These are phyloP conservation scores for Nyctibius bracteatus DNA, from an alignment of 2,113 vertebrate genomes.

Conservation along the genomic window DNA sequence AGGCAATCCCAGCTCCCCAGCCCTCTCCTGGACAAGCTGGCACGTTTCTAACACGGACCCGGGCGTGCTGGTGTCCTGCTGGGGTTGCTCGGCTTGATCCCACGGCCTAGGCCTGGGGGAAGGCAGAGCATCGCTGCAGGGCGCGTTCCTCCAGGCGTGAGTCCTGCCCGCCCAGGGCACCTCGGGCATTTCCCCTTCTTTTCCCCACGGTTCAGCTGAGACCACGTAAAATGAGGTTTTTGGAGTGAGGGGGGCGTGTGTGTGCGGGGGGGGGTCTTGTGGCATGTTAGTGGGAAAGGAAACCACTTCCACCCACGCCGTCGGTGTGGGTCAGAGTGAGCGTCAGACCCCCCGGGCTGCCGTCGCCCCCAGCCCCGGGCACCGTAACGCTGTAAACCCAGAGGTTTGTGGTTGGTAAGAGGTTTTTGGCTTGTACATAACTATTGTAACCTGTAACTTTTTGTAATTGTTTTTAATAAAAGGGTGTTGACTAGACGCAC, in stretches of 20 bases:
- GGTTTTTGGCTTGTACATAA: conserved; percentile 24
- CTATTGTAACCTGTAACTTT: conserved; percentile 49
- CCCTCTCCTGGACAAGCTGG: not conserved
- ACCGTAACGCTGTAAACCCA: not conserved
- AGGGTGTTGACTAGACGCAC: conserved; percentile 36
- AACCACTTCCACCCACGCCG: rapidly evolving
- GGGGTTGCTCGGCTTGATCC: not conserved
- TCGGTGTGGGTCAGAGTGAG: not conserved
- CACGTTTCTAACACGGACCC: rapidly evolving
- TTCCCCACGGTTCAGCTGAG: not conserved
- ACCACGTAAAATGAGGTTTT: not conserved
- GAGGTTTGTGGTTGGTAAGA: not conserved
- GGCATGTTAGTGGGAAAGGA: not conserved
- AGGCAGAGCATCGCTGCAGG: not conserved
- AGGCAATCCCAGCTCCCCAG: not conserved
- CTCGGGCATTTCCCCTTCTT: not conserved
- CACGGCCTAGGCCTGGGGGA: not conserved
- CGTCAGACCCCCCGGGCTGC: not conserved
- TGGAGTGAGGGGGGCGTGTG: not conserved
- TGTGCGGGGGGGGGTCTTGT: no score
- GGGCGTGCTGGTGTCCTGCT: not conserved
- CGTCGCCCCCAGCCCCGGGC: not conserved
- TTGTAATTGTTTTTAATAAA: conserved; percentile 70
- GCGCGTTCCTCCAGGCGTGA: rapidly evolving
- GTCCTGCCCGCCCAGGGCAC: not conserved